Evolutionary conservation across 2,888 invertebrate species (phyloP).

Genomic region (Phaonia tiefii): DNA sequence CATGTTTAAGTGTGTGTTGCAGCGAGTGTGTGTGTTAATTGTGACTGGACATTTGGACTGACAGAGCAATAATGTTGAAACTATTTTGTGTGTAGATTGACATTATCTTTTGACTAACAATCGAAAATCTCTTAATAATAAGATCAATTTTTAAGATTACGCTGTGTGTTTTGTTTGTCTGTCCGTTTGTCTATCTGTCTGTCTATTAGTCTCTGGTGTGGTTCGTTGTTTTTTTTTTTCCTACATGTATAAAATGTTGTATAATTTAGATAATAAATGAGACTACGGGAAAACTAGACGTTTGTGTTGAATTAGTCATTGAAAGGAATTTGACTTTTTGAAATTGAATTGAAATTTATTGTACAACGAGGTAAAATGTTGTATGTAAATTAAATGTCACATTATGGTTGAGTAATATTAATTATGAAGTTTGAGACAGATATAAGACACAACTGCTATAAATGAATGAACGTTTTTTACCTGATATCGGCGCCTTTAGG

Average conservation of each 20-base stretch:
- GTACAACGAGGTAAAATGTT: background rate
- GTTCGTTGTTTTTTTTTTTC: background rate
- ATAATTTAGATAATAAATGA: conserved; percentile 62
- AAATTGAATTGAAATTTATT: conserved; percentile 15
- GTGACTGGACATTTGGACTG: conserved; percentile 67
- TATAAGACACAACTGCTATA: too few species aligned
- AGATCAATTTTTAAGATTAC: conserved; percentile 62
- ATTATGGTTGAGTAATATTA: conserved; percentile 7
- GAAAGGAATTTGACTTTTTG: conserved; percentile 25
- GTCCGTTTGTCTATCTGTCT: conserved; percentile 16
- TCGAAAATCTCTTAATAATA: conserved; percentile 68
- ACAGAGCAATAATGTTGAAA: conserved; percentile 66
- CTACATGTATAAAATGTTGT: conserved; percentile 56
- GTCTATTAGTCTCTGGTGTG: background rate
- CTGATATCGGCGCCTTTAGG: too few species aligned
- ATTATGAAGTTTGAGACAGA: too few species aligned
- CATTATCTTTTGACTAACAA: conserved; percentile 65
- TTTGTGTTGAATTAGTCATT: conserved; percentile 33
- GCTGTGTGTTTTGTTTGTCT: conserved; percentile 53
- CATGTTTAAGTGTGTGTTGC: too few species aligned
- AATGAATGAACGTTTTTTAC: too few species aligned
- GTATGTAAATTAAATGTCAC: conserved; percentile 31
- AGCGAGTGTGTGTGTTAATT: conserved; percentile 52
- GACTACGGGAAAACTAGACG: conserved; percentile 5
- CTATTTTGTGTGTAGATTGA: conserved; percentile 60